phyloP scores from a whole-genome alignment of 1,140 invertebrate species.

The Caenorhabditis briggsae region DNA sequence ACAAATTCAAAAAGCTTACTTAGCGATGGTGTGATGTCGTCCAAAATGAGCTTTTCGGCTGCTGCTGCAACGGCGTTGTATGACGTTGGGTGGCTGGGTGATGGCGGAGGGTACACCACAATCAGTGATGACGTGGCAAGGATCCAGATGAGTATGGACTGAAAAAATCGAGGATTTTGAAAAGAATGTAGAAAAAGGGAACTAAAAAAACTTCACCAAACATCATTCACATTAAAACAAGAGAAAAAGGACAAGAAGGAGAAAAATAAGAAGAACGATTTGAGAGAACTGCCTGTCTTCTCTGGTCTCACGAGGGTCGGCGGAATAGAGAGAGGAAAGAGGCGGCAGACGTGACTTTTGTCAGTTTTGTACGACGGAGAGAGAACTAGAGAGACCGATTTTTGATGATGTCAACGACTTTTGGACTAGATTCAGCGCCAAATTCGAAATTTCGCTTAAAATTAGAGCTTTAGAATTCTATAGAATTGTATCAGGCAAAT shows the following conservation, averaged over 20 bases:
- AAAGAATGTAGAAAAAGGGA: background rate
- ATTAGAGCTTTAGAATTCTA: background rate
- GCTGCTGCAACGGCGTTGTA: background rate
- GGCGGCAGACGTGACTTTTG: slow-evolving; percentile 45
- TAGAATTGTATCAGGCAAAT: too few relatives aligned
- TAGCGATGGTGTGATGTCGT: background rate
- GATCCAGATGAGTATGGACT: slow-evolving; percentile 46
- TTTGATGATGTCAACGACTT: slow-evolving; percentile 41
- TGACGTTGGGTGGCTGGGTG: background rate
- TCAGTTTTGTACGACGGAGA: slow-evolving; percentile 29
- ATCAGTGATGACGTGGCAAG: slow-evolving; percentile 40
- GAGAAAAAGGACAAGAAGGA: background rate
- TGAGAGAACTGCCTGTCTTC: slow-evolving; percentile 21
- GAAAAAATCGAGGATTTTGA: background rate
- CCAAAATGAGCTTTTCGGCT: slow-evolving; percentile 9
- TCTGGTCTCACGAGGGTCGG: slow-evolving; percentile 9
- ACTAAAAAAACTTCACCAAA: slow-evolving; percentile 12
- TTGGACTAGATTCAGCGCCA: background rate
- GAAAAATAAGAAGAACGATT: background rate
- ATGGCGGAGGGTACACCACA: slow-evolving; percentile 3
- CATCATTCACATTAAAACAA: background rate
- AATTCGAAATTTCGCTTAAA: background rate
- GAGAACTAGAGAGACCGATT: background rate
- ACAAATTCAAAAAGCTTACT: background rate
- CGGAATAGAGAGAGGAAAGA: background rate